These are phyloP conservation scores for Bombus waltoni DNA, from an alignment of 1,140 invertebrate species.

Conservation along the genomic window DNA sequence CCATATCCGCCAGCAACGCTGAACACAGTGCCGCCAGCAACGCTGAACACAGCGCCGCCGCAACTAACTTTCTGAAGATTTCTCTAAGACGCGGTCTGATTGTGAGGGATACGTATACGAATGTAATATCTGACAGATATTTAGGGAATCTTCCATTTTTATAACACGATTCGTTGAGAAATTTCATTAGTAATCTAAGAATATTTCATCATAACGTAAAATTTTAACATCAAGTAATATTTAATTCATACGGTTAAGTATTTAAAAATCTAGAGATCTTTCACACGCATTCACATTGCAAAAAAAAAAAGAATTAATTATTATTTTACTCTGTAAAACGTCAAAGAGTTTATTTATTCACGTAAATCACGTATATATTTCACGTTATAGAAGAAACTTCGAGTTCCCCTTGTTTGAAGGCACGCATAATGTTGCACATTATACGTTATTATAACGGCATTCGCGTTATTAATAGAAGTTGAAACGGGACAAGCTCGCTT, in stretches of 20 bases:
- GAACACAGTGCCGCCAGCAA: slow-evolving; percentile 54
- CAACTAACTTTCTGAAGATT: slow-evolving; percentile 66
- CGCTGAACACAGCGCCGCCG: slow-evolving; percentile 54
- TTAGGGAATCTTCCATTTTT: slow-evolving; percentile 45
- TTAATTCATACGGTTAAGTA: background rate
- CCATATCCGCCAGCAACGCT: slow-evolving; percentile 51
- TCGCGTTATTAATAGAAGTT: background rate
- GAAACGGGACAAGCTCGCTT: too few relatives aligned
- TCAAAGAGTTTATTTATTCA: background rate
- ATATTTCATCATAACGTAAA: background rate
- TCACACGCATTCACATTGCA: background rate
- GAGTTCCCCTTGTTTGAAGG: too few relatives aligned
- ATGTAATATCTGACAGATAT: slow-evolving; percentile 43
- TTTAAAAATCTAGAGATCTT: background rate
- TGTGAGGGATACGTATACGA: slow-evolving; percentile 41
- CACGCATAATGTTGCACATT: background rate
- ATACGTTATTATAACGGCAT: background rate
- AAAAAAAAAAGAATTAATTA: background rate
- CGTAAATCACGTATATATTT: background rate
- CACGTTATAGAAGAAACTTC: background rate
- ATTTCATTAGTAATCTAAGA: background rate
- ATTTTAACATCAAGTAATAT: background rate
- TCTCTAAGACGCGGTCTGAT: slow-evolving; percentile 50
- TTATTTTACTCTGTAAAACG: background rate
- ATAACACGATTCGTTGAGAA: background rate